phyloP scores from a whole-genome alignment of 2,113 vertebrate species.

The Lampris megalopsis region DNA sequence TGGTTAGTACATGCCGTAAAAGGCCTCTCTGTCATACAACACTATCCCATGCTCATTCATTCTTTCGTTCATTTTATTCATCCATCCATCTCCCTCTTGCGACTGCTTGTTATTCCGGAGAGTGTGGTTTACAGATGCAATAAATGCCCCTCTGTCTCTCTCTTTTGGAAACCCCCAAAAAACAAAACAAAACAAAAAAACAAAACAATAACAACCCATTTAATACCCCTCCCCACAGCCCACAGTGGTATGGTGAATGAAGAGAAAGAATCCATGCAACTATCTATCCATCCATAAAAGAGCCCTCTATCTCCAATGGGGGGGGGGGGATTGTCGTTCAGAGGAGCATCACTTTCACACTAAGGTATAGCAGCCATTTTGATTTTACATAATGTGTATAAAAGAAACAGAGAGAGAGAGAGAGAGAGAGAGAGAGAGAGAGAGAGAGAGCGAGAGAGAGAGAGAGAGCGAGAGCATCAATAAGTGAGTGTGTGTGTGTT shows the following conservation, averaged over 20 bases:
- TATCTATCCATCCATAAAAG: too few species aligned
- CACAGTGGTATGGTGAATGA: not conserved
- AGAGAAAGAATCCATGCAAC: not conserved
- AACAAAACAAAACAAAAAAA: not conserved
- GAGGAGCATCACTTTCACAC: too few species aligned
- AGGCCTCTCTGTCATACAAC: slow-evolving; percentile 47
- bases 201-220: not conserved
- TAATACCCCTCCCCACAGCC: not conserved
- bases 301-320: not conserved
- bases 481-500: not conserved
- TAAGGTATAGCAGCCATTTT: too few species aligned
- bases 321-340: not conserved
- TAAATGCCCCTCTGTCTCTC: not conserved
- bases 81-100: slow-evolving; percentile 23
- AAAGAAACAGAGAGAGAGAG: not conserved
- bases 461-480: not conserved
- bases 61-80: slow-evolving; percentile 47
- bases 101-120: slow-evolving; percentile 54
- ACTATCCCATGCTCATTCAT: slow-evolving; percentile 51
- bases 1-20: slow-evolving; percentile 44
- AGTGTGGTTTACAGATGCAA: slow-evolving; percentile 58
- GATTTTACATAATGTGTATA: not conserved
- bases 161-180: slow-evolving; percentile 21
- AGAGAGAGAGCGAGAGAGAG: not conserved
- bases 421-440: not conserved